These are phyloP conservation scores for Antennarius striatus DNA, from an alignment of 2,113 vertebrate species.

Conservation along the genomic window DNA sequence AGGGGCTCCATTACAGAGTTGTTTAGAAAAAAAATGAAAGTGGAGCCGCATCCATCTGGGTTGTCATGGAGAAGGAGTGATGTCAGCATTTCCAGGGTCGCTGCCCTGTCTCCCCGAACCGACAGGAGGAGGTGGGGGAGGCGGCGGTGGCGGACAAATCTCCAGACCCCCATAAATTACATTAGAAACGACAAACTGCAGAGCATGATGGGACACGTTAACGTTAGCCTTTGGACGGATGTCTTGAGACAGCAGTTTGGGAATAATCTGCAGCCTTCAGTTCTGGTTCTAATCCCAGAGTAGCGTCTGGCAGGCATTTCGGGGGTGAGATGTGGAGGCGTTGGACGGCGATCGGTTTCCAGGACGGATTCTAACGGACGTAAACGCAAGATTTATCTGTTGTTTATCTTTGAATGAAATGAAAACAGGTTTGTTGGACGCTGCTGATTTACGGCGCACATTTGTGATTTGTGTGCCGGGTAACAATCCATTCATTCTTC, in stretches of 20 bases:
- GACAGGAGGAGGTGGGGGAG: slow-evolving; percentile 19
- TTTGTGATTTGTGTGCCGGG: slow-evolving; percentile 29
- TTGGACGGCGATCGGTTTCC: too few species aligned
- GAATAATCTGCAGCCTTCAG: too few species aligned
- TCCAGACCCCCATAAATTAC: not conserved
- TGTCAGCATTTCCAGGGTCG: slow-evolving; percentile 64
- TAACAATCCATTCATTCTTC: slow-evolving; percentile 57
- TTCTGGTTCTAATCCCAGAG: too few species aligned
- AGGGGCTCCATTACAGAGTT: too few species aligned
- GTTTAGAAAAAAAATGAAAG: too few species aligned
- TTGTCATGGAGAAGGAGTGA: slow-evolving; percentile 52
- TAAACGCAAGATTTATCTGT: slow-evolving; percentile 1
- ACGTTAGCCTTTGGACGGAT: slow-evolving; percentile 4
- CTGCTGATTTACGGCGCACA: slow-evolving; percentile 15
- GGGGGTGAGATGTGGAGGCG: too few species aligned
- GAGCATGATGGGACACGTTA: slow-evolving; percentile 5
- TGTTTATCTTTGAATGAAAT: slow-evolving; percentile 29
- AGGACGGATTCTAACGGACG: too few species aligned
- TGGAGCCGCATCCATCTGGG: slow-evolving; percentile 36
- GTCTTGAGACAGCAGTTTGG: slow-evolving; percentile 2
- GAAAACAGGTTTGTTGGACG: slow-evolving; percentile 29
- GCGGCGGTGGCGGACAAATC: too few species aligned
- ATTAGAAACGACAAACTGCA: slow-evolving; percentile 9
- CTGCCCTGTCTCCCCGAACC: slow-evolving; percentile 26
- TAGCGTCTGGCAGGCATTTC: too few species aligned